These are phyloP conservation scores for Pseudomugil gertrudae DNA, from an alignment of 2,797 vertebrate genomes.

Conservation along the genomic window DNA sequence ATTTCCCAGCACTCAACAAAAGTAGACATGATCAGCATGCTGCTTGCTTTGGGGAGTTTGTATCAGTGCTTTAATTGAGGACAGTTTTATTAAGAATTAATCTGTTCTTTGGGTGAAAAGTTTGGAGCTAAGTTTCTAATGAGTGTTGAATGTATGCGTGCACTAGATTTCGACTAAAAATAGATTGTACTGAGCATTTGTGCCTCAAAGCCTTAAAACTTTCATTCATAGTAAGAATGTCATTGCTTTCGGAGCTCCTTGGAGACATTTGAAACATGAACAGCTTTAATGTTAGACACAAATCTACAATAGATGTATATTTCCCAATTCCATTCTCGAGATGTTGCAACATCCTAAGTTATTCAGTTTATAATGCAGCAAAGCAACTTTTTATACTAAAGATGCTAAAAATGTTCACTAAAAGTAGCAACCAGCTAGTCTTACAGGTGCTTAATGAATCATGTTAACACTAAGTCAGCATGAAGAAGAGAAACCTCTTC, in stretches of 20 bases:
- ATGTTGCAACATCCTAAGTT: background rate
- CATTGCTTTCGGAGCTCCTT: background rate
- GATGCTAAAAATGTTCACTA: no score
- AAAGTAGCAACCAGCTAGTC: background rate
- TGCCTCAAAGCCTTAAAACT: background rate
- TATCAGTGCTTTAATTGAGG: no score
- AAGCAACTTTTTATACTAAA: background rate
- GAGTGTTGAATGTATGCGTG: background rate
- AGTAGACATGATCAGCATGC: constrained; percentile 9
- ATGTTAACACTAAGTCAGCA: background rate
- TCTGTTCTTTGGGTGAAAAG: background rate
- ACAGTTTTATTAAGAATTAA: no score
- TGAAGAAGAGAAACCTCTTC: background rate
- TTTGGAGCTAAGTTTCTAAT: background rate
- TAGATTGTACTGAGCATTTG: background rate
- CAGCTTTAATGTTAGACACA: background rate
- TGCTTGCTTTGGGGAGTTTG: constrained; percentile 21
- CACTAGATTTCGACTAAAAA: background rate
- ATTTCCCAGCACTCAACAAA: constrained; percentile 2
- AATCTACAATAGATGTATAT: background rate
- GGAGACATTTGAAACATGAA: background rate
- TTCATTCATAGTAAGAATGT: background rate
- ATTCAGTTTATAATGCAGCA: background rate
- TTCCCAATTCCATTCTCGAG: background rate
- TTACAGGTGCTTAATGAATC: no score